Percentiles rank a stretch among this genome's conserved stretches.
These are phyloP conservation scores for Acromyrmex echinatior DNA, from an alignment of 1,140 invertebrate species.

Conservation along the genomic window DNA sequence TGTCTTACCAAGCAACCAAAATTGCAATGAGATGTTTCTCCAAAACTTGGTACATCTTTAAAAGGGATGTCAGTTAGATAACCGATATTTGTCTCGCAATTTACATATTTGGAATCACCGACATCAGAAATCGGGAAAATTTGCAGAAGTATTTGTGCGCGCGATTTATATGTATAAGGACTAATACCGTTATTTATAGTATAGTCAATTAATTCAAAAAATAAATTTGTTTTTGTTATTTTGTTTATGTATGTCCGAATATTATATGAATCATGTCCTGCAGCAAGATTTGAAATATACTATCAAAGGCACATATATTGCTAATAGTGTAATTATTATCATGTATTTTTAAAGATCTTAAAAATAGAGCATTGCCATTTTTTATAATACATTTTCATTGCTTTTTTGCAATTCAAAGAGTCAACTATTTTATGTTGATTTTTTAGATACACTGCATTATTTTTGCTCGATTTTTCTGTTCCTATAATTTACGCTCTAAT, in stretches of 20 bases:
- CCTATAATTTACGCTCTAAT: neutral
- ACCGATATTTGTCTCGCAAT: constrained; percentile 18
- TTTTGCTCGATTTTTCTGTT: neutral
- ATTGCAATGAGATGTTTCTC: neutral
- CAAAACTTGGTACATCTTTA: neutral
- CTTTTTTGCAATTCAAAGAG: neutral
- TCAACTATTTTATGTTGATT: constrained; percentile 8
- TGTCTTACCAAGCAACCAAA: neutral
- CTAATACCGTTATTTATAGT: neutral
- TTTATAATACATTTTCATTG: constrained; percentile 11
- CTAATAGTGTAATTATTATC: neutral
- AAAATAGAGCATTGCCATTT: neutral
- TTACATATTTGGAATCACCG: neutral
- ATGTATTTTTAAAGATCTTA: neutral
- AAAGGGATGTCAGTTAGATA: constrained; percentile 6
- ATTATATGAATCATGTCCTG: neutral
- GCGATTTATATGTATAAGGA: neutral
- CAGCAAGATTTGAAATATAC: constrained; percentile 18
- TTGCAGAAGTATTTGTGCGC: neutral
- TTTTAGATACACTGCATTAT: neutral
- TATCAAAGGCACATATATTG: constrained; percentile 12
- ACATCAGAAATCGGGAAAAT: neutral
- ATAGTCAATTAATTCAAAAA: constrained; percentile 5
- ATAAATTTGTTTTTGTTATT: constrained; percentile 1
- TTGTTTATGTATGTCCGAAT: neutral